Evolutionary conservation across 2,797 vertebrate species (phyloP), one percentile per base, ranked within the genome.

Genomic region (Coilia nasus): DNA sequence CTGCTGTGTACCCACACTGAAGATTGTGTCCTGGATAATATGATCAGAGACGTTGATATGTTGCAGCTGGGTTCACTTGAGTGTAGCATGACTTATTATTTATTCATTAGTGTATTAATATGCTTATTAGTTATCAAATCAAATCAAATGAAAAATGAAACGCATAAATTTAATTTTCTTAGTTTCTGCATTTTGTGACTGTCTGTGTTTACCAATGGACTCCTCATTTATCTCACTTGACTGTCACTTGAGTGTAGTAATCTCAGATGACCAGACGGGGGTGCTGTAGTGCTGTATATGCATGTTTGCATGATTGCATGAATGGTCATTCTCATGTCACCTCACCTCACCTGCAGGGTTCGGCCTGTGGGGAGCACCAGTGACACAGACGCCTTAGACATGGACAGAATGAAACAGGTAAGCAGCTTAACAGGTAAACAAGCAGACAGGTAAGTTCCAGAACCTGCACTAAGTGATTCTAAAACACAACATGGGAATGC

Each of bases 321-420:
- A 41, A 2, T 54, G 7, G 50, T 14, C 50, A 54, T 54, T 7
- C 50, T 54, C 50, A 54, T 78, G 71, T 78, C 31, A 44, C 19
- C 50, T 54, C 1, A 3, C 14, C 14, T 9, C 1, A 54, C 50
- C 62, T 87, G 80, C 93, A 99, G 98, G 96, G 96, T 97, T 95
- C 98, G 98, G 91, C 95, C 97, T 1, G 96, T 94, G 0, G 97
- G 97, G 75, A 97, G 97, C 71, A 94, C 95, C 88, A 96, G 94
- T 0, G 98, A 99, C 46, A 83, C 97, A 92, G 98, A 99, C 90
- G 94, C 96, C 90, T 96, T 97, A 94, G 98, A 99, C 93, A 95
- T 99, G 81, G 98, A 99, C 91, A 96, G 97, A 91, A 99, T 99
- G 97, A 99, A 99, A 90, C 98, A 99, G 96, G 98, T 98, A 94